Evolutionary conservation across 1,140 invertebrate genomes (phyloP), one percentile per base, ranked within the genome.

Genomic region (Olivierus martensii): DNA sequence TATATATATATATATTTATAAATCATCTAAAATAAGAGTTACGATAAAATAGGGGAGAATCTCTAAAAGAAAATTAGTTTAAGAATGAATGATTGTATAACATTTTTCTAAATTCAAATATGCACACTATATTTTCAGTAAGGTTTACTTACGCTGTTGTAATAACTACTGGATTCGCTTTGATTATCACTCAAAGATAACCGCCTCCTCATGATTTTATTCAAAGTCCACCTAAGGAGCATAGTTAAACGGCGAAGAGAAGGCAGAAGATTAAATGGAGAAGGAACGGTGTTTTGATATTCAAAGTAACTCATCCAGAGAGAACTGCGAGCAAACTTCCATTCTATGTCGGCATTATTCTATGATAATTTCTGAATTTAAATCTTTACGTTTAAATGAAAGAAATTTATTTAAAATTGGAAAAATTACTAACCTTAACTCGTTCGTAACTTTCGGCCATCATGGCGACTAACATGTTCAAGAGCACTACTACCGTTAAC

Each of bases 391-490:
- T 48, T 2, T 1, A 12, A 18, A 9, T 48, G 9, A 37, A 12
- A 35, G 22, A 48, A 37, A 34, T 48, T 14, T 9, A 17, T 45
- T 22, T n/a, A n/a, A n/a, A 21, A 5, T 36, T 15, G n/a, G 3
- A 37, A 49, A 49, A 34, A 42, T 49, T 49, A 15, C 21, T 37
- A 6, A 17, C 72, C 50, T 69, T 72, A 37, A 84, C 79, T 58
- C 72, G 67, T 62, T 82, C 79, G 62, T 81, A 82, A 1, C 79
- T 82, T 57, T 81, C 81, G 12, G 79, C 77, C 78, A 84, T 83
- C 62, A 81, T 81, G 4, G 82, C 82, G 57, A 84, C 82, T 22
- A 84, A 70, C 79, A 84, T 83, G 66, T 84, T 84, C 28, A 84
- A 63, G n/a, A 84, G 73, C 19, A 84, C 75, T 45, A 84, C 74